Percentiles rank a stretch among this genome's conserved stretches.
Conservation (phyloP, 1,140 invertebrate genomes). For the Coenobita brevimanus region DNA sequence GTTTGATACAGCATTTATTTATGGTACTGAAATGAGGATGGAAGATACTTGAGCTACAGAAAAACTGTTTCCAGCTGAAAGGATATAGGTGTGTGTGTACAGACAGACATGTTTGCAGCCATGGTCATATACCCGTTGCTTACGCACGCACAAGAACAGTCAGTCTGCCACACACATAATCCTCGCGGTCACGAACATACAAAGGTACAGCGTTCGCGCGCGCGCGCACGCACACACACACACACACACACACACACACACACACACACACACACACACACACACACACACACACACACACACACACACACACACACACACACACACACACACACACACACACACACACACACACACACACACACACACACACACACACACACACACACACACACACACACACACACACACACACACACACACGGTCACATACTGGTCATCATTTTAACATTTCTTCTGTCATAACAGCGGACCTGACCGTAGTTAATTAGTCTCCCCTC, state of each 20-base stretch:
- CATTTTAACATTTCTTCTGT: background rate
- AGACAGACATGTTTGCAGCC: no score
- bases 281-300: constrained; percentile 45
- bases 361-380: background rate
- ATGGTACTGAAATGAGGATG: no score
- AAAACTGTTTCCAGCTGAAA: no score
- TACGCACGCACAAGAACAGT: background rate
- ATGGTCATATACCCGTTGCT: no score
- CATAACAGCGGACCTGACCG: constrained; percentile 13
- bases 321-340: background rate
- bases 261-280: constrained; percentile 21
- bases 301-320: background rate
- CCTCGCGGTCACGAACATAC: background rate
- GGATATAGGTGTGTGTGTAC: no score
- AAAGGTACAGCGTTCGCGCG: no score
- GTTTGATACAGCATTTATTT: no score
- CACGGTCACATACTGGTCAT: background rate
- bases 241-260: no score
- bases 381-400: background rate
- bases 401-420: constrained; percentile 11
- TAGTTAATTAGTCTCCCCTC: constrained; percentile 18
- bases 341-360: background rate
- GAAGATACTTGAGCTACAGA: no score
- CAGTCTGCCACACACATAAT: constrained; percentile 27
- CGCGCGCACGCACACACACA: no score